phyloP scores from a whole-genome alignment of 2,888 invertebrate species.

The Fragum sueziense region DNA sequence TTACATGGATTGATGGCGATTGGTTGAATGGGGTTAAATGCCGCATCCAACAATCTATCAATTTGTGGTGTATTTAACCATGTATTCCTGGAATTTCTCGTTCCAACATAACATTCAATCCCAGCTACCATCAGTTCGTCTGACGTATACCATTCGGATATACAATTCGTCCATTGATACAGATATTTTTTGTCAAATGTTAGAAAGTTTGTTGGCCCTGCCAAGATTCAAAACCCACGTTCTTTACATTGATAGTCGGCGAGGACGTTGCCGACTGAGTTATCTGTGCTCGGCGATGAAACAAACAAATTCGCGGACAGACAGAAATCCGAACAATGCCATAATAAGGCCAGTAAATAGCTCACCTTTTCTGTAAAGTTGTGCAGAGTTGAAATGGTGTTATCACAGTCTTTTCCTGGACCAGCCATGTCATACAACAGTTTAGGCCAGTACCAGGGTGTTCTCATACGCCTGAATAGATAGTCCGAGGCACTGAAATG shows the following conservation, averaged over 20 bases:
- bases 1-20: neutral
- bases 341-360: neutral
- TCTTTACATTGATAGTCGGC: neutral
- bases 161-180: too few relatives aligned
- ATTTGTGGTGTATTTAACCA: neutral
- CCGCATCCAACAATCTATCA: neutral
- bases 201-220: neutral
- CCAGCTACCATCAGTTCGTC: neutral
- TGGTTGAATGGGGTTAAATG: too few relatives aligned
- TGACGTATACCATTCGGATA: too few relatives aligned
- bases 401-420: constrained; percentile 85
- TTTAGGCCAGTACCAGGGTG: constrained; percentile 85
- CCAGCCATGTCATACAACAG: constrained; percentile 85
- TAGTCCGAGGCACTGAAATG: constrained; percentile 43
- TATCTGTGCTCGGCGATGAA: neutral
- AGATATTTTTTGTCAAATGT: neutral
- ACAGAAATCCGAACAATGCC: neutral
- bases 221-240: neutral
- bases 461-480: constrained; percentile 75
- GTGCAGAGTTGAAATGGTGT: constrained; percentile 86
- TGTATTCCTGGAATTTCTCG: neutral
- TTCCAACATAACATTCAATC: neutral
- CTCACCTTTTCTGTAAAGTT: constrained; percentile 85
- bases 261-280: neutral
- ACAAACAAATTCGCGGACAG: neutral